Base-by-base conservation (phyloP, 2,888 invertebrate genomes). In the Pardosa pseudoannulata region DNA sequence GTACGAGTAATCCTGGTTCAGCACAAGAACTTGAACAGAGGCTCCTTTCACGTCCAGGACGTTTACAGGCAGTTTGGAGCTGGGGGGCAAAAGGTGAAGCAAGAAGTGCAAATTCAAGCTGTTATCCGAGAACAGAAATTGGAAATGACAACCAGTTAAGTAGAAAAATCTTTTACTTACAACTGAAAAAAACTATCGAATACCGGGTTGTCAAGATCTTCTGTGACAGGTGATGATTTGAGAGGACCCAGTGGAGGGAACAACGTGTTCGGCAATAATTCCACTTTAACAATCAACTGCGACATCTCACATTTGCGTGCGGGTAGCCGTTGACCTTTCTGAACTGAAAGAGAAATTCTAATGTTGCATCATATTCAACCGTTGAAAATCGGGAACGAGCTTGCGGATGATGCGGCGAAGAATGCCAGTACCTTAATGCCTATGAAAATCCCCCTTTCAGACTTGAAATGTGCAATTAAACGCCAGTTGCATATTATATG, bases 141-240 rank as follows among this genome's bases (percentile, higher is more conserved):
- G n/a, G n/a, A n/a, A n/a, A 46, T 46, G n/a, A 46, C 13, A 16
- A 3, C 1, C 5, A 1, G n/a, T 13, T 0, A 46, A 46, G 1
- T n/a, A 1, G 13, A 16, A n/a, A 46, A 0, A 16, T n/a, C n/a
- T n/a, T n/a, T n/a, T n/a, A 3, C 85, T 79, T 86, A 86, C 85
- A 86, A 86, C 7, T 79, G 85, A 36, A 86, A 86, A 32, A 67
- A 70, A 16, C 74, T 62, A 27, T 86, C 79, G n/a, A 86, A 86
- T 9, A 74, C 46, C 1, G 85, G 85, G 70, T 79, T 79, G n/a
- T 86, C 85, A 27, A 79, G 62, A 27, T 86, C 85, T 70, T 79
- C 79, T 3, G 74, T 74, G 7, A 64, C 85, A 9, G 73, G 19
- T 23, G 27, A 16, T 0, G 85, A 70, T 62, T 86, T 86, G 28